Evolutionary conservation across 2,113 vertebrate genomes (phyloP), one percentile per base, ranked within the genome.

Genomic region (Microtus oregoni): DNA sequence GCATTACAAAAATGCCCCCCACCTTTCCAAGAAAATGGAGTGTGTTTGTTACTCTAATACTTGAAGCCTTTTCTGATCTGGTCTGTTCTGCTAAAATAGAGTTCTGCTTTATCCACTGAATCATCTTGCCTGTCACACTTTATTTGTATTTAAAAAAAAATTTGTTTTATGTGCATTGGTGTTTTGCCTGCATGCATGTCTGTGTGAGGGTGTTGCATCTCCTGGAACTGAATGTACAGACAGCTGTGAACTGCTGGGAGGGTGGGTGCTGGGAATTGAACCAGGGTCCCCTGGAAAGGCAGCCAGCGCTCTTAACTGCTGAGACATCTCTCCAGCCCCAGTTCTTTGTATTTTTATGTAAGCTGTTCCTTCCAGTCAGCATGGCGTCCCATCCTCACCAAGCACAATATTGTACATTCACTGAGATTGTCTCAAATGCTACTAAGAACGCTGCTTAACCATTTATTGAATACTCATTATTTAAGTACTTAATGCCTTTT

Each of bases 341-440:
- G 41, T 52, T 30, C 76, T 50, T 79, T 50, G 47, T 78, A 58
- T 67, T 92, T 86, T 86, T 82, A 58, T 35, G 47, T 94, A 78
- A 95, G 52, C 20, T 86, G 8, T 41, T 82, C 52, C 50, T 86
- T 95, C 77, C 61, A 92, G 65, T 58, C 50, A 65, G 58, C 10
- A 26, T 75, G 24, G 12, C 7, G 13, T 91, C 94, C 44, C 61
- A 81, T 91, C 41, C 92, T 94, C 72, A 91, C 72, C n/a, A 70
- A 67, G 90, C 35, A 92, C 96, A 93, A 50, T 89, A 44, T 41
- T 83, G 81, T 41, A 67, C 8, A 58, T 79, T 58, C 30, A n/a
- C 50, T 96, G 91, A 87, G 41, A 72, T 14, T 35, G 1, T 85
- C 28, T 96, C 26, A 91, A 85, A 95, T 96, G n/a, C 47, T 44